Percentiles rank a stretch among this genome's conserved stretches.
These are phyloP conservation scores for Halcyon malimbica DNA, from an alignment of 2,113 vertebrate genomes.

Conservation along the genomic window DNA sequence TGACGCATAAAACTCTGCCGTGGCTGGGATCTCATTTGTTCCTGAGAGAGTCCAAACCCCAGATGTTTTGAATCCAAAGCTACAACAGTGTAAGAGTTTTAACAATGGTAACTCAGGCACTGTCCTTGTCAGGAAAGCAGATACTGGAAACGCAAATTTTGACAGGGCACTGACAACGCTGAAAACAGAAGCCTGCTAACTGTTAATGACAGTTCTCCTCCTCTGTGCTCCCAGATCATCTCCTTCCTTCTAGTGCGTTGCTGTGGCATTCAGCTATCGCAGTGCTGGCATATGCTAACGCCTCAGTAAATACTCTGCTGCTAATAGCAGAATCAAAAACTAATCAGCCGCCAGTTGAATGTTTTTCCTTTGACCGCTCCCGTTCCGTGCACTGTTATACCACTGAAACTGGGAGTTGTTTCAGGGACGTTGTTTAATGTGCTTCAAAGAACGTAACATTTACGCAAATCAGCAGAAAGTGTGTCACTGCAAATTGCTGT, in stretches of 20 bases:
- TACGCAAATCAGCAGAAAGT: not conserved
- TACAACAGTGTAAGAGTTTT: not conserved
- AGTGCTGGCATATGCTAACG: not conserved
- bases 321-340: not conserved
- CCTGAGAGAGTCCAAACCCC: not conserved
- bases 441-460: not conserved
- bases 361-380: not conserved
- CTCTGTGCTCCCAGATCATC: not conserved
- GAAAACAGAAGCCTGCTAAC: not conserved
- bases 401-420: not conserved
- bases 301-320: not conserved
- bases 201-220: not conserved
- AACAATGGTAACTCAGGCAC: not conserved
- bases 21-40: not conserved
- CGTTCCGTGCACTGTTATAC: not conserved
- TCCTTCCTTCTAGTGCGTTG: not conserved
- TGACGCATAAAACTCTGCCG: not conserved
- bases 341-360: not conserved
- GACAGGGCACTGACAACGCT: not conserved
- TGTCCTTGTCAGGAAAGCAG: not conserved
- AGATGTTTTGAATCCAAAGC: not conserved
- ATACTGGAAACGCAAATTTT: not conserved
- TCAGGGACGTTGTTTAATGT: rapidly evolving
- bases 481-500: not conserved
- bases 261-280: not conserved